Conservation (phyloP, 1,140 invertebrate species). For the Zaprionus tsacasi region DNA sequence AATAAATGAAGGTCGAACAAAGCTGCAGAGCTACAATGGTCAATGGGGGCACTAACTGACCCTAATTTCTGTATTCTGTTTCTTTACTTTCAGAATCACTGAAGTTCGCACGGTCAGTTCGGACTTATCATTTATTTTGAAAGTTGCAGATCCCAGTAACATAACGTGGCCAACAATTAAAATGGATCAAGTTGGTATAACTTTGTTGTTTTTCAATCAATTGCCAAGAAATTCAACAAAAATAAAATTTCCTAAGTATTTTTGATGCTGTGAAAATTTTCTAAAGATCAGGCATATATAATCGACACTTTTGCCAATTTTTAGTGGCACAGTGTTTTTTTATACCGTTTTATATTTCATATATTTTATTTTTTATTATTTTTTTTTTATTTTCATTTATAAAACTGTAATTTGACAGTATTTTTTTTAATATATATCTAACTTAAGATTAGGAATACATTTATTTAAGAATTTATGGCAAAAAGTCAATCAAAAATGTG, state of each 20-base stretch:
- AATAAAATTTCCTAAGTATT: too few species aligned
- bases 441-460: background rate
- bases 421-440: too few species aligned
- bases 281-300: too few species aligned
- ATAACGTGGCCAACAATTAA: background rate
- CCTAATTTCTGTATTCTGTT: conserved; percentile 22
- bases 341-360: too few species aligned
- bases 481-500: conserved; percentile 2
- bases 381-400: too few species aligned
- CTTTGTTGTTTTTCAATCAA: too few species aligned
- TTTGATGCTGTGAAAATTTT: too few species aligned
- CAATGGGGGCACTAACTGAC: conserved; percentile 20
- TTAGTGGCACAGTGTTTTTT: too few species aligned
- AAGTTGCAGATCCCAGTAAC: background rate
- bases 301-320: too few species aligned
- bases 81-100: background rate
- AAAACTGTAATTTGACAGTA: too few species aligned
- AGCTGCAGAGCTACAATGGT: conserved; percentile 29
- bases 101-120: background rate
- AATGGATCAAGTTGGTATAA: background rate
- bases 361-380: too few species aligned
- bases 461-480: background rate
- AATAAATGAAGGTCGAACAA: conserved; percentile 41
- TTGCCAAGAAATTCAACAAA: too few species aligned
- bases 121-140: background rate